Percentiles rank a stretch among this genome's conserved stretches.
Conservation (phyloP, 2,797 vertebrate genomes). For the Antrozous pallidus region DNA sequence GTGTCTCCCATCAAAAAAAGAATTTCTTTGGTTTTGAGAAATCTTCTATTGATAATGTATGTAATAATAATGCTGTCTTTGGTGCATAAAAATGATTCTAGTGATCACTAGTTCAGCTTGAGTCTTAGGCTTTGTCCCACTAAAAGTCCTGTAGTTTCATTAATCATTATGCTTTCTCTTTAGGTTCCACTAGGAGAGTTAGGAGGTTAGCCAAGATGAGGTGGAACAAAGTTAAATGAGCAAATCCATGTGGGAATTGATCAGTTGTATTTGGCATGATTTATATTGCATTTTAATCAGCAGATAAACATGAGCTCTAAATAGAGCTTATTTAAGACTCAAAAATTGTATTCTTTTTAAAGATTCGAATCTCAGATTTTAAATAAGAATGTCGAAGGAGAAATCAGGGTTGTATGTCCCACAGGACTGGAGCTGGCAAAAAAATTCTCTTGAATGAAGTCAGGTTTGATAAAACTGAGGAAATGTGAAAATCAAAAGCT, state of each 20-base stretch:
- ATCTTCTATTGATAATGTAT: neutral
- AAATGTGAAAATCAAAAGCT: neutral
- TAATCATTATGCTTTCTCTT: neutral
- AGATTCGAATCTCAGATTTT: neutral
- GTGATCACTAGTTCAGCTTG: neutral
- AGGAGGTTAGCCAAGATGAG: neutral
- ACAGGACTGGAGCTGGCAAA: neutral
- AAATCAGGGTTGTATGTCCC: neutral
- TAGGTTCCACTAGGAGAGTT: neutral
- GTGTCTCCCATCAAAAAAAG: neutral
- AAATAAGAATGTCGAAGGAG: neutral
- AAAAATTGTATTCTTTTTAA: neutral
- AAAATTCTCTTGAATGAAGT: neutral
- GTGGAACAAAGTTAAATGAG: neutral
- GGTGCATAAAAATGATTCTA: neutral
- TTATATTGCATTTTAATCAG: neutral
- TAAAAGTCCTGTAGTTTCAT: neutral
- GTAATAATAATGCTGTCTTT: neutral
- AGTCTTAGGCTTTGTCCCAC: neutral
- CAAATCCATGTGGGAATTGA: neutral
- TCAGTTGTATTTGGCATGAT: neutral
- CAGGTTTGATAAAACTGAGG: neutral
- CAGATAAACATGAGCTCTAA: neutral
- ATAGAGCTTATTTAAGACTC: neutral
- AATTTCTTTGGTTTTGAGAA: conserved; percentile 17